Evolutionary conservation across 2,113 vertebrate genomes (phyloP).

Genomic region (Oreotrochilus melanogaster): DNA sequence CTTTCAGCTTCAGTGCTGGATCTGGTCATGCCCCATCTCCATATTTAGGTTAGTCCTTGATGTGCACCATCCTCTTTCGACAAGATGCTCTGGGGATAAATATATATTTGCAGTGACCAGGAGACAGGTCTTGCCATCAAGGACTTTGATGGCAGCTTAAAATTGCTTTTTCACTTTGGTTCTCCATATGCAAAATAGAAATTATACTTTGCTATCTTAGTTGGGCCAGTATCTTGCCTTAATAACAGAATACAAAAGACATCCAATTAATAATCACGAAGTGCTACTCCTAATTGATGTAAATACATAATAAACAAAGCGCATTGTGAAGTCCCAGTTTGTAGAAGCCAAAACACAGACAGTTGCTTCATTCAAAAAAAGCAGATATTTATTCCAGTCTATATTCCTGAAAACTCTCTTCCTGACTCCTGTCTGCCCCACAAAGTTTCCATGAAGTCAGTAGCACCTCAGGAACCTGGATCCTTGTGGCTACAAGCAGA

Average conservation of each 20-base stretch:
- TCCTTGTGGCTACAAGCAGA: background rate
- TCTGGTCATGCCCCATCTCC: background rate
- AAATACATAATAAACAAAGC: background rate
- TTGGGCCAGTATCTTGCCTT: background rate
- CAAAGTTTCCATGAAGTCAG: background rate
- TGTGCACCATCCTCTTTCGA: background rate
- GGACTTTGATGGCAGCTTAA: background rate
- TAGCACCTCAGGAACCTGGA: accelerated
- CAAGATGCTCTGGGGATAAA: background rate
- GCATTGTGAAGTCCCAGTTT: accelerated
- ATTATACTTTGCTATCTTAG: background rate
- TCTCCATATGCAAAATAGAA: background rate
- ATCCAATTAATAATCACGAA: background rate
- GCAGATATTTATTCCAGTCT: background rate
- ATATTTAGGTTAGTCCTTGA: background rate
- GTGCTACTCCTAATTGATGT: background rate
- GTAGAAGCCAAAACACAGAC: background rate
- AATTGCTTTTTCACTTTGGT: background rate
- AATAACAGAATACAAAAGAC: background rate
- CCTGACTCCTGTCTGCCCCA: background rate
- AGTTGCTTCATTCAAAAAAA: background rate
- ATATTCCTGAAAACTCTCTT: background rate
- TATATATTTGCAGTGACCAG: background rate
- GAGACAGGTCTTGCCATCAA: background rate
- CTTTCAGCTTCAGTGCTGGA: background rate